These are phyloP conservation scores for Falco columbarius DNA, from an alignment of 2,797 vertebrate genomes.

Conservation along the genomic window DNA sequence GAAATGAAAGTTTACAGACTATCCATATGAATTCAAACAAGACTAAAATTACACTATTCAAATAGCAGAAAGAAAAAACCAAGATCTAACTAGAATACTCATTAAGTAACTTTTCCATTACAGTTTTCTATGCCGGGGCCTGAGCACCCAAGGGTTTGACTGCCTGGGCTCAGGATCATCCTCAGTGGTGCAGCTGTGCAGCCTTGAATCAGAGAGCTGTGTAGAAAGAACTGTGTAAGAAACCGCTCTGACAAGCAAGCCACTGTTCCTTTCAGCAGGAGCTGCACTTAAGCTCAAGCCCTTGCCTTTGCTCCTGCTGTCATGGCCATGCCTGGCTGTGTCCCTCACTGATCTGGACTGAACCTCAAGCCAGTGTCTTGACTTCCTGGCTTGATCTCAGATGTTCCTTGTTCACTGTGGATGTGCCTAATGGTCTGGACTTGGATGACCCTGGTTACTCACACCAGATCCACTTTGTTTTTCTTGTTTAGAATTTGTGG, in stretches of 20 bases:
- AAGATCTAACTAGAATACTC: background rate
- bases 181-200: background rate
- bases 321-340: background rate
- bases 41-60: background rate
- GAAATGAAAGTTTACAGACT: background rate
- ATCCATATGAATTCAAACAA: background rate
- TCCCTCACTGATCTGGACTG: background rate
- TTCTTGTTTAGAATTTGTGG: background rate
- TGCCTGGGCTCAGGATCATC: background rate
- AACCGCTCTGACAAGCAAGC: background rate
- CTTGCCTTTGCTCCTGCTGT: background rate
- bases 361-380: background rate
- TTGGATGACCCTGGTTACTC: background rate
- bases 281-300: background rate
- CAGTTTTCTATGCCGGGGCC: background rate
- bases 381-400: background rate
- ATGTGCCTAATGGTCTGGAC: background rate
- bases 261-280: background rate
- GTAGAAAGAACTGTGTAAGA: background rate
- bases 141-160: background rate
- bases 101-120: background rate
- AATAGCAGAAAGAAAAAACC: background rate
- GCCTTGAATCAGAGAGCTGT: background rate
- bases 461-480: background rate
- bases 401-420: background rate